These are phyloP conservation scores for Dryadula phaetusa DNA, from an alignment of 2,888 invertebrate genomes.

Conservation along the genomic window DNA sequence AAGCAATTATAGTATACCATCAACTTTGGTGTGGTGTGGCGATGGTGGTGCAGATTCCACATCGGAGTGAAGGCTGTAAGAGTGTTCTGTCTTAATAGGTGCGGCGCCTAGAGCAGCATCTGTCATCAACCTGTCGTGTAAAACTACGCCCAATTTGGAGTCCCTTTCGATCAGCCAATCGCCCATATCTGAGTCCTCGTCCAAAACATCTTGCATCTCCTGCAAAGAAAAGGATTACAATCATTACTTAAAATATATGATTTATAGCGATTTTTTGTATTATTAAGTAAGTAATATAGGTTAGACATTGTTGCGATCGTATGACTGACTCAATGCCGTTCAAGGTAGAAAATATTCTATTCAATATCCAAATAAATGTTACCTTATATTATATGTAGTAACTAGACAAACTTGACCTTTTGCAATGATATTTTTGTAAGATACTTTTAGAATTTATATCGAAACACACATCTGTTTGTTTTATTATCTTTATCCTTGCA, in stretches of 20 bases:
- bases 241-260: neutral
- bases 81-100: constrained; percentile 96
- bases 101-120: constrained; percentile 92
- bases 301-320: neutral
- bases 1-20: constrained; percentile 81
- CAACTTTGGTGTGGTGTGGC: constrained; percentile 88
- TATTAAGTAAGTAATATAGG: neutral
- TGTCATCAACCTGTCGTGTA: constrained; percentile 95
- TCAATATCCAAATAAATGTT: neutral
- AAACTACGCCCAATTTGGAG: constrained; percentile 88
- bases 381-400: neutral
- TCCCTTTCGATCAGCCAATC: constrained; percentile 89
- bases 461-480: neutral
- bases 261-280: neutral
- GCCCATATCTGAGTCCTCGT: constrained; percentile 87
- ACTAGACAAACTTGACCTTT: neutral
- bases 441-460: neutral
- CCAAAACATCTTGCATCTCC: constrained; percentile 86
- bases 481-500: neutral
- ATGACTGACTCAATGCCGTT: neutral
- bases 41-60: constrained; percentile 89
- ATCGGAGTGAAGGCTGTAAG: constrained; percentile 92
- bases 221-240: constrained; percentile 61
- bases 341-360: constrained; percentile 2
- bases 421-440: neutral